Percentiles rank a stretch among this genome's conserved stretches.
phyloP scores from a whole-genome alignment of 1,140 invertebrate species.

The Listronotus bonariensis region DNA sequence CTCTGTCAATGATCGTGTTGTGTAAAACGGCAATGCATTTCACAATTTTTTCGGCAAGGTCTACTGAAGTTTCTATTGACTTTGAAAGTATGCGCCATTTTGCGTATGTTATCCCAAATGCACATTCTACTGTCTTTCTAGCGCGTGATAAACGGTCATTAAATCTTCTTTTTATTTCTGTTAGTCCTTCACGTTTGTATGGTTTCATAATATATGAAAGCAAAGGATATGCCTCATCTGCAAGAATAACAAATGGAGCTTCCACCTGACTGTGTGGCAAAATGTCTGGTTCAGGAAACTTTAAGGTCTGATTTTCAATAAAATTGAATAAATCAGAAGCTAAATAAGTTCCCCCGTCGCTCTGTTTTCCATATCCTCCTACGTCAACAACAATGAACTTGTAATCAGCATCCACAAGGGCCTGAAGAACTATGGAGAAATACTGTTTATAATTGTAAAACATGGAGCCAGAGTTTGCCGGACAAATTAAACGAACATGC shows the following conservation, averaged over 20 bases:
- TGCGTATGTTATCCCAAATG: neutral
- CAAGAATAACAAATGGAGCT: neutral
- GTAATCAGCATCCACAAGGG: constrained; percentile 53
- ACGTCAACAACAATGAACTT: constrained; percentile 51
- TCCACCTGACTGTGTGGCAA: neutral
- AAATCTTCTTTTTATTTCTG: constrained; percentile 1
- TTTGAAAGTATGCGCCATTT: constrained; percentile 2
- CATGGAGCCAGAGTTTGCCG: constrained; percentile 3
- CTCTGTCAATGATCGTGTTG: neutral
- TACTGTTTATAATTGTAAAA: constrained; percentile 47
- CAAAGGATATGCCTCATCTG: no score
- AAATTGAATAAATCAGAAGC: constrained; percentile 1
- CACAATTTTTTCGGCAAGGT: constrained; percentile 2
- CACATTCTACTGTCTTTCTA: no score
- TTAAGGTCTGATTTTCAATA: neutral
- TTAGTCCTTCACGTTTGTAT: neutral
- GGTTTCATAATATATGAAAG: no score
- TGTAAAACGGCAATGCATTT: constrained; percentile 1
- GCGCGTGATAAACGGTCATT: neutral
- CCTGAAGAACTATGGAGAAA: constrained; percentile 55
- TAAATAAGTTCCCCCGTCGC: neutral
- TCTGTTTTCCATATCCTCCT: neutral
- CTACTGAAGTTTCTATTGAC: constrained; percentile 1
- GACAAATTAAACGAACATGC: constrained; percentile 8
- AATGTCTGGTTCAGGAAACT: neutral